Conservation (phyloP, 1,140 invertebrate species). For the Calephelis nemesis region DNA sequence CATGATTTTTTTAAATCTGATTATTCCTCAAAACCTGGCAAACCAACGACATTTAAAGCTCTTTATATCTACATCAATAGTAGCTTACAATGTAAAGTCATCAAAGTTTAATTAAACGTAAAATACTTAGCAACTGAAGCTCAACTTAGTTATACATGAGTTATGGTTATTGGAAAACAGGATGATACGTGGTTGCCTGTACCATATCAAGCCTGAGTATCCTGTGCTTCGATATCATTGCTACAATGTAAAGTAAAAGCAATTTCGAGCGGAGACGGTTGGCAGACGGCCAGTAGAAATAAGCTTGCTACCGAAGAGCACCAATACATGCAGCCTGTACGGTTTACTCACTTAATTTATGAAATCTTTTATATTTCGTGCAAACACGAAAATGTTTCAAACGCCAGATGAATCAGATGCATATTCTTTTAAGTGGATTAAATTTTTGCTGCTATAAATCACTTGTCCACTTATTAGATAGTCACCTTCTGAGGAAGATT, state of each 20-base stretch:
- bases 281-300: conserved; percentile 70
- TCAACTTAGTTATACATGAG: neutral
- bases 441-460: conserved; percentile 14
- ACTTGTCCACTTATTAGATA: conserved; percentile 19
- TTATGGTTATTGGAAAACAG: conserved; percentile 23
- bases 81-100: no score
- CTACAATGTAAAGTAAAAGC: conserved; percentile 66
- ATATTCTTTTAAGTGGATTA: conserved; percentile 18
- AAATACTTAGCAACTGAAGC: neutral
- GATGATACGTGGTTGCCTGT: conserved; percentile 30
- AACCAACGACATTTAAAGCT: no score
- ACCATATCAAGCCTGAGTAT: conserved; percentile 42
- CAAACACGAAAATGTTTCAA: conserved; percentile 23
- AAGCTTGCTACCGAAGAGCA: conserved; percentile 63
- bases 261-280: conserved; percentile 66
- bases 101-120: no score
- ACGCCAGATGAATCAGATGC: conserved; percentile 18
- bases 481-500: conserved; percentile 17
- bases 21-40: no score
- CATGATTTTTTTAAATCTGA: no score
- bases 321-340: conserved; percentile 55
- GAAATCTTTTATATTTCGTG: conserved; percentile 39
- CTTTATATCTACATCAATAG: no score
- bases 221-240: conserved; percentile 63
- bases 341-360: conserved; percentile 55